A percentile compares a stretch with the other conserved stretches of the same genome.
Conservation (phyloP, 2,888 invertebrate species). For the Copidosoma aretas region DNA sequence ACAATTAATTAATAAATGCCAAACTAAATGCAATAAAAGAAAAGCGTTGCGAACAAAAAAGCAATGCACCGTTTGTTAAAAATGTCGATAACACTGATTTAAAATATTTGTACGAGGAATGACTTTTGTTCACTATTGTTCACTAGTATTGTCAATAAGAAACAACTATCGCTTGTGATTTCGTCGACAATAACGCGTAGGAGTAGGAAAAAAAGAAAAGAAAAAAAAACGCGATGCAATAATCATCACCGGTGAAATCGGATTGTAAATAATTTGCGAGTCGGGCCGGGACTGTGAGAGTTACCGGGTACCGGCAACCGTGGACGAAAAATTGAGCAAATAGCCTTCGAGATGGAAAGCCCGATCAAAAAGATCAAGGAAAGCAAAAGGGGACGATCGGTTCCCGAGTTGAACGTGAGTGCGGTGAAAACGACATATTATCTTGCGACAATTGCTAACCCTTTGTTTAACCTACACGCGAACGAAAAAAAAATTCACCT, state of each 20-base stretch:
- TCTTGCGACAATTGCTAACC: background rate
- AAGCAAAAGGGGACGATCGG: slow-evolving; percentile 26
- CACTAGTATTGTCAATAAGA: background rate
- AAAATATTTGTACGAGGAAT: background rate
- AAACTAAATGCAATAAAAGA: too few species aligned
- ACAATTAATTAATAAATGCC: too few species aligned
- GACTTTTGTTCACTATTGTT: background rate
- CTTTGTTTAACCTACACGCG: background rate
- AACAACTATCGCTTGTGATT: background rate
- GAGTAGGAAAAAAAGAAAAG: background rate
- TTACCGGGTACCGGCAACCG: background rate
- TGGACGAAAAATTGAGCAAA: background rate
- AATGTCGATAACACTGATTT: background rate
- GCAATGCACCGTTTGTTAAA: background rate
- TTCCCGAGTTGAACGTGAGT: slow-evolving; percentile 33
- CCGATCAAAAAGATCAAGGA: slow-evolving; percentile 31
- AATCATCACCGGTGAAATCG: background rate
- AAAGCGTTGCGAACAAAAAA: background rate
- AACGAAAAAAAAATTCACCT: slow-evolving; percentile 3
- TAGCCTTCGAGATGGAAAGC: slow-evolving; percentile 28
- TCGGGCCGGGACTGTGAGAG: too few species aligned
- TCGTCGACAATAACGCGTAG: background rate
- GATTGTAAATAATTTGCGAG: background rate
- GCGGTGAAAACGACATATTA: background rate
- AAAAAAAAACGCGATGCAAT: background rate